Evolutionary conservation across 2,113 vertebrate species (phyloP), one percentile per base, ranked within the genome.

Genomic region (Hypanus sabinus): DNA sequence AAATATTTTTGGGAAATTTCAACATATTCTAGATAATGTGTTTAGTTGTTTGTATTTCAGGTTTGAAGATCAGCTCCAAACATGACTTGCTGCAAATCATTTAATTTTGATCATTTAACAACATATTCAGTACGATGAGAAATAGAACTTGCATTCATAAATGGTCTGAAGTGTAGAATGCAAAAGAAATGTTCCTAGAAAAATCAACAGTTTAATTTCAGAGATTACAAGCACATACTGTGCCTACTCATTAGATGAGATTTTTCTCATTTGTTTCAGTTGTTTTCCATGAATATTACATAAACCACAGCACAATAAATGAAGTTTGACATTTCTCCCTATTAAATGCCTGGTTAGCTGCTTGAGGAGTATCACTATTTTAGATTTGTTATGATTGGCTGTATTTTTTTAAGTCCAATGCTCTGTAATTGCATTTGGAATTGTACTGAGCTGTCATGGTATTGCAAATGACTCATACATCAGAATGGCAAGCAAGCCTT

Each of bases 371-470:
- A 16, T 65, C 85, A 62, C n/a, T 88, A 65, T 65, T 65, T 88
- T 62, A 62, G 30, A 16, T 65, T 5, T 65, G 57, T 33, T 88
- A n/a, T 33, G 60, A 88, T 65, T 18, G 85, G 60, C 30, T 88
- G 30, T 27, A 62, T 7, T 33, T 88, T 87, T 88, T 65, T 16
- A 65, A 88, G 60, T 88, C 30, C 30, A 88, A 12, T 33, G 33
- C 16, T 46, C 46, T 88, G n/a, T n/a, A 65, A 88, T 90, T 90
- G 6, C 14, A 68, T 33, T 65, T 5, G 85, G 60, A 90, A 90
- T 65, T 88, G 85, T 88, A 85, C 46, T 85, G 38, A 85, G 57
- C 57, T 88, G 27, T 60, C 57, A 20, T 62, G 85, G n/a, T 87
- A 14, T 88, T 62, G 24, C 57, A 88, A 88, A 62, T 88, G 55